Evolutionary conservation across 2,888 invertebrate genomes (phyloP).

Genomic region (Gryllus longicercus): DNA sequence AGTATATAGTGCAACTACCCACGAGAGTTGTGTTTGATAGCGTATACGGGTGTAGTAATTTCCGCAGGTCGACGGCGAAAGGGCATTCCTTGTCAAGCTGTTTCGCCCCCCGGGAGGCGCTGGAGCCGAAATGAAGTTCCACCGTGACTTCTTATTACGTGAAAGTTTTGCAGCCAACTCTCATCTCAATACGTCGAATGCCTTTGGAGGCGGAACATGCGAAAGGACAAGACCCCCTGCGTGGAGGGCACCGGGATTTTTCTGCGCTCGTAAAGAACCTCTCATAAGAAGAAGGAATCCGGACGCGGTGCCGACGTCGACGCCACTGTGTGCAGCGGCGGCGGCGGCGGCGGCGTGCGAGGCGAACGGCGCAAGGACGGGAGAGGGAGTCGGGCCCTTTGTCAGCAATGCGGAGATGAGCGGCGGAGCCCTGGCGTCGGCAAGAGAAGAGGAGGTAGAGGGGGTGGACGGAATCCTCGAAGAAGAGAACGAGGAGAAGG

Average conservation of each 20-base stretch:
- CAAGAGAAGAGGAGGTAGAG: neutral
- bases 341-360: neutral
- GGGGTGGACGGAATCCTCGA: neutral
- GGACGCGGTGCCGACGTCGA: neutral
- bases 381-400: neutral
- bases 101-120: neutral
- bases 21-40: neutral
- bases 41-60: neutral
- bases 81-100: neutral
- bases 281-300: slow-evolving; percentile 17
- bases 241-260: neutral
- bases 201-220: slow-evolving; percentile 17
- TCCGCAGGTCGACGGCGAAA: neutral
- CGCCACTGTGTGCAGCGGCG: too few relatives aligned
- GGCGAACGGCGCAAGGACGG: neutral
- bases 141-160: neutral
- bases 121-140: neutral
- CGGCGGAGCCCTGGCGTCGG: neutral
- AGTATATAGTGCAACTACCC: neutral
- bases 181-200: slow-evolving; percentile 17
- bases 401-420: slow-evolving; percentile 8
- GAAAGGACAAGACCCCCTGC: neutral
- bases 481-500: neutral
- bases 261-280: neutral
- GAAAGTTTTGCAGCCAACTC: neutral